Base-by-base conservation (phyloP, 2,797 vertebrate genomes). In the Ptychobarbus kaznakovi region DNA sequence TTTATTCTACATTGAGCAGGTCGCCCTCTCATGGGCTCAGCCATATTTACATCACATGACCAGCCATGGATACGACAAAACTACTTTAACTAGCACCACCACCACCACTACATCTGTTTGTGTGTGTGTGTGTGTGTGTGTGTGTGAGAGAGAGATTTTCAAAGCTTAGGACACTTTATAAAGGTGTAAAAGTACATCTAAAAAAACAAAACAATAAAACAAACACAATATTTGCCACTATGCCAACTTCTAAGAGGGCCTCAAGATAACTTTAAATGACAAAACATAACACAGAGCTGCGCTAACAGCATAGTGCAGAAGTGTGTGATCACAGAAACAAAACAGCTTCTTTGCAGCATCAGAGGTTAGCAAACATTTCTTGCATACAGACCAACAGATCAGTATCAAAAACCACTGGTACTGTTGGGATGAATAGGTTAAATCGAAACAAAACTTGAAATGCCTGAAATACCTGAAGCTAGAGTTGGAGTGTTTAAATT, bases 11-110 rank as follows among this genome's bases (percentile, higher is more conserved):
- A 42, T 28, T 63, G 38, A 44, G 76, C 6, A 80, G 16, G 61
- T 65, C 77, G 77, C 77, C 77, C 61, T 11, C 77, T 80, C 42
- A 35, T 66, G 77, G 77, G 16, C 15, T 15, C 16, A 44, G 9
- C 25, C 25, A 20, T 58, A 1, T 38, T 51, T 42, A 56, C 49
- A 76, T 76, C 51, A 56, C 32, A 74, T 22, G 46, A 35, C 16
- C 32, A 1, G 46, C 10, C 72, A 56, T 6, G 6, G 16, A 66
- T 8, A 8, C 2, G 15, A 40, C 18, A 32, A 32, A n/a, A 7
- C 18, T 72, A 42, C 69, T 10, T 9, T 9, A 63, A 6, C 38
- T 12, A 44, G 5, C 10, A n/a, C 11, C 38, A 72, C 40, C 5
- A 61, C 4, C 11, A 28, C 28, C 12, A 28, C 8, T 44, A 40